Evolutionary conservation across 1,140 invertebrate genomes (phyloP), one percentile per base, ranked within the genome.

Genomic region (Aphelinus certus): DNA sequence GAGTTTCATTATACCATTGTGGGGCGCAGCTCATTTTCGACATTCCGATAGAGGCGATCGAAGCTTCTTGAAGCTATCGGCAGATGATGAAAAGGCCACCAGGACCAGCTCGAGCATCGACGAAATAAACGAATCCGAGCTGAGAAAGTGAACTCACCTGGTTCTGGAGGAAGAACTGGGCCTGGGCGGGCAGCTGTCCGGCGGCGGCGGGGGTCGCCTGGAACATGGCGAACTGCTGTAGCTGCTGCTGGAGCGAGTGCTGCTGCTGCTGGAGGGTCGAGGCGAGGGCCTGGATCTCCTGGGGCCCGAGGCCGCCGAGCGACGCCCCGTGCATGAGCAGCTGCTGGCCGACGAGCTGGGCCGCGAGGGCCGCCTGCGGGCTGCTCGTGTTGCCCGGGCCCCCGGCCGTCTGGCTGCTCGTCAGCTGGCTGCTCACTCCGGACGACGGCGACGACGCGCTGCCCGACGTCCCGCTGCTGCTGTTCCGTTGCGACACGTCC

Each of bases 121-220:
- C 26, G 26, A 26, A 10, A 55, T 1, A 55, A 55, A 10, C 53
- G 1, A 55, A 55, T 10, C 10, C 53, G 26, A 26, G 26, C 10
- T 10, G 53, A 43, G 0, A 79, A 26, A 26, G 26, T 26, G 26
- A 26, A 26, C 80, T 83, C 84, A 94, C 93, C 91, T 95, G 94
- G 89, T 94, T 95, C 82, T 95, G 94, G 26, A 95, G 87, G 83
- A 95, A 92, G 76, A 95, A 92, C 84, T 94, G 93, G 42, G 92
- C 89, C 78, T 93, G 92, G 6, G 90, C 87, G 49, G 89, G 88
- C 65, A 91, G 82, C 81, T 92, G 88, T 66, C 90, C 84, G 71
- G 87, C 85, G 73, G 85, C 85, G 68, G 87, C 85, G 10, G 86
- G 88, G 75, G 84, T 86, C 6, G 86, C 87, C 73, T 92, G 92